These are phyloP conservation scores for Oopsacas minuta DNA, from an alignment of 37 sponge, comb jelly and placozoan genomes.

Conservation along the genomic window DNA sequence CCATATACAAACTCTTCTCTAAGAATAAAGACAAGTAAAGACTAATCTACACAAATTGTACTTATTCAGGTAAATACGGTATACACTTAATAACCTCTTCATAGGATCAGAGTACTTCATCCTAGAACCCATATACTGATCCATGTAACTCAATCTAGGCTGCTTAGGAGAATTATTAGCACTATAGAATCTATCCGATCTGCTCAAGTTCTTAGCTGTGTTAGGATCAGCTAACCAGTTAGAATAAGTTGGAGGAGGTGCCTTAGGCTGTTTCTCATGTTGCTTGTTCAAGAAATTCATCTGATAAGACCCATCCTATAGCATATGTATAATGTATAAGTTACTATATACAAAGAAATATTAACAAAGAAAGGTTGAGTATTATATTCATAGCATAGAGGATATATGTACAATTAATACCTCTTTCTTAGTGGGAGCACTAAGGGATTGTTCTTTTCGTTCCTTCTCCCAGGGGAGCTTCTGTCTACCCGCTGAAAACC, in stretches of 20 bases:
- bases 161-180: not conserved
- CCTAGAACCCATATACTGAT: not conserved
- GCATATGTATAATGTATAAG: not conserved
- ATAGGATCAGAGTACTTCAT: not conserved
- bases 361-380: not conserved
- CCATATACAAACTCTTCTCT: not conserved
- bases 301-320: not conserved
- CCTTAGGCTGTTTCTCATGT: not conserved
- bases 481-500: not conserved
- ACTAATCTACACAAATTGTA: not conserved
- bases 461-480: constrained; percentile 25
- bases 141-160: not conserved
- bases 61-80: not conserved
- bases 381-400: too few species aligned
- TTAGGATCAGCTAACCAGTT: not conserved
- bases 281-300: not conserved
- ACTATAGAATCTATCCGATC: constrained; percentile 1
- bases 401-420: too few species aligned
- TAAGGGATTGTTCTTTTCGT: not conserved
- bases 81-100: not conserved
- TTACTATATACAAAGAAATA: not conserved
- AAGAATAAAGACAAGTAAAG: not conserved
- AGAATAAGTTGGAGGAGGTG: not conserved
- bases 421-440: not conserved
- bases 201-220: not conserved